phyloP scores from a whole-genome alignment of 30 jellyfish, hydroid and myxozoan species.

The Turritopsis rubra region DNA sequence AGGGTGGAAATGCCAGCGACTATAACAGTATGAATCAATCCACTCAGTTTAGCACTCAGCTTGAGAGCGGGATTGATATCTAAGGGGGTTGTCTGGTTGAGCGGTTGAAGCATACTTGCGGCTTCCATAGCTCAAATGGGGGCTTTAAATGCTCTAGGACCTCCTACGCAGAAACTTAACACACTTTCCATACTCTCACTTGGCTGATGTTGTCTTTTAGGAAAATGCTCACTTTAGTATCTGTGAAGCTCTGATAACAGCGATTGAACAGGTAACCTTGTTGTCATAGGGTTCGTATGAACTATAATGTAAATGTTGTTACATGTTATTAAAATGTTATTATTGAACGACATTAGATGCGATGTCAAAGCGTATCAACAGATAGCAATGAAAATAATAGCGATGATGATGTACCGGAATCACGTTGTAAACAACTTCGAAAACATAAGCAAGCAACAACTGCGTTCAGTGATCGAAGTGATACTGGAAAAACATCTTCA shows the following conservation, averaged over 20 bases:
- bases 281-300: not conserved
- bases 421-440: conserved; percentile 31
- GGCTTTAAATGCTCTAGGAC: too few species aligned
- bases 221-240: conserved; percentile 98
- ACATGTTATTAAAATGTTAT: too few species aligned
- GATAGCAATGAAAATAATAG: conserved; percentile 18
- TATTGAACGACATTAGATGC: conserved; percentile 18
- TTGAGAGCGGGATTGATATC: too few species aligned
- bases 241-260: conserved; percentile 95
- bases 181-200: too few species aligned
- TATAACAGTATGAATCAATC: too few species aligned
- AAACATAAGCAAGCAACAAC: not conserved
- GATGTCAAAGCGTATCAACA: conserved; percentile 16
- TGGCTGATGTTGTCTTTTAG: too few species aligned
- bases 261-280: conserved; percentile 83
- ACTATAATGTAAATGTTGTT: not conserved
- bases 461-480: conserved; percentile 31
- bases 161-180: too few species aligned
- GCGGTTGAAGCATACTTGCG: too few species aligned
- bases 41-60: too few species aligned
- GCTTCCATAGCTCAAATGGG: too few species aligned
- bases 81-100: too few species aligned
- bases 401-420: conserved; percentile 1
- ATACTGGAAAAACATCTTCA: conserved; percentile 57
- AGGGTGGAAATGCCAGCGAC: too few species aligned